Evolutionary conservation across 2,888 invertebrate genomes (phyloP).

Genomic region (Drosophila demipolita): DNA sequence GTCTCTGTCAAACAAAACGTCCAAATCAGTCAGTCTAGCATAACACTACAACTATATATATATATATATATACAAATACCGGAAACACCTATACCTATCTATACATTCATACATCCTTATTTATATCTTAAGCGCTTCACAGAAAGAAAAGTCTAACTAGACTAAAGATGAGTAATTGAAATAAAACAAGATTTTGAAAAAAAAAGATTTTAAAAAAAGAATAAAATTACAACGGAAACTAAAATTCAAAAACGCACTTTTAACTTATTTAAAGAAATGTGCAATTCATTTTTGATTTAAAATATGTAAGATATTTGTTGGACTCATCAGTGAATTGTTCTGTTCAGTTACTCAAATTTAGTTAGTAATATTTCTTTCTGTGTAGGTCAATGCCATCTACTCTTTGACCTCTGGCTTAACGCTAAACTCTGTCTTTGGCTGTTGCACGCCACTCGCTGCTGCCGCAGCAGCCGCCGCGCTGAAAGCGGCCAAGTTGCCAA

Average conservation of each 20-base stretch:
- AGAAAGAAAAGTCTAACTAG: background rate
- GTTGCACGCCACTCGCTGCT: constrained; percentile 62
- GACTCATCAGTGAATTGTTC: background rate
- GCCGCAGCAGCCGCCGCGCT: constrained; percentile 76
- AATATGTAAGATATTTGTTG: background rate
- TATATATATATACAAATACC: background rate
- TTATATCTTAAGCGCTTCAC: background rate
- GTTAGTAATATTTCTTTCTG: background rate
- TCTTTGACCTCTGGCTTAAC: constrained; percentile 77
- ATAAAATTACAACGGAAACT: background rate
- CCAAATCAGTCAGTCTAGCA: constrained; percentile 55
- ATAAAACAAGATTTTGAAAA: background rate
- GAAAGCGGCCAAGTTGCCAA: constrained; percentile 74
- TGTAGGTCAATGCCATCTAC: constrained; percentile 42
- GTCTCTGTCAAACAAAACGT: constrained; percentile 42
- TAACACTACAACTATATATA: constrained; percentile 19
- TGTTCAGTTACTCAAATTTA: background rate
- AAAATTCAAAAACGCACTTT: background rate
- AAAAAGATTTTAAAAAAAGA: background rate
- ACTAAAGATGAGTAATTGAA: background rate
- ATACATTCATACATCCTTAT: background rate
- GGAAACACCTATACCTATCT: background rate
- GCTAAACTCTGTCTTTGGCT: constrained; percentile 70
- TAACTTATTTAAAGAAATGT: background rate
- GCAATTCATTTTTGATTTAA: background rate